Evolutionary conservation across 1,140 invertebrate species (phyloP).

Genomic region (Sycophila sp.): DNA sequence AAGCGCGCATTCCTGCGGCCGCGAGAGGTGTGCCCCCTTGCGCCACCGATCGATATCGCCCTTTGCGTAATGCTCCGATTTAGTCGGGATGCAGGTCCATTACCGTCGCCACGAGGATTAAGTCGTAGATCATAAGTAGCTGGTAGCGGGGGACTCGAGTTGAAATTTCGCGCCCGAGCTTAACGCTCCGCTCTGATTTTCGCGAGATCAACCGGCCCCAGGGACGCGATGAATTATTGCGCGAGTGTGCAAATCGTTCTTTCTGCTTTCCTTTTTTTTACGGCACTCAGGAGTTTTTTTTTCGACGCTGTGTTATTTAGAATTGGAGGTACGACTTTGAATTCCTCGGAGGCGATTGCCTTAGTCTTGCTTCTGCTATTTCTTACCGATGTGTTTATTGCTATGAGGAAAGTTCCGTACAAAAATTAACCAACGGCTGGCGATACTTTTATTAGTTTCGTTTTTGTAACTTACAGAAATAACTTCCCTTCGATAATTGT

Average conservation of each 20-base stretch:
- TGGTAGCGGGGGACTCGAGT: not conserved
- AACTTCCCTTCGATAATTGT: no score
- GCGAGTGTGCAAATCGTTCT: not conserved
- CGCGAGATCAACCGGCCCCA: not conserved
- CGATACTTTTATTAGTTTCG: no score
- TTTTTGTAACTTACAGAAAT: no score
- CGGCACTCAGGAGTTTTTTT: no score
- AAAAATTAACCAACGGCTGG: no score
- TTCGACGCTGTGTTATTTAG: no score
- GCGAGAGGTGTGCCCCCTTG: constrained; percentile 23
- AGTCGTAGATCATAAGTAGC: constrained; percentile 54
- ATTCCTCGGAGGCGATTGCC: no score
- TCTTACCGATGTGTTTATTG: no score
- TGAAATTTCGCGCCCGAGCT: not conserved
- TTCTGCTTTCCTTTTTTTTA: no score
- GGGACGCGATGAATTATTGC: constrained; percentile 8
- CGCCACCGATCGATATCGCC: constrained; percentile 50
- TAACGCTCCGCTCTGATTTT: constrained; percentile 5
- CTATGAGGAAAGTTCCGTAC: no score
- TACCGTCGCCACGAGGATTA: constrained; percentile 51
- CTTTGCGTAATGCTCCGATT: constrained; percentile 52
- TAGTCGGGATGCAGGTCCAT: constrained; percentile 34
- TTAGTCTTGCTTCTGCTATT: no score
- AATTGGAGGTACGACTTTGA: no score
- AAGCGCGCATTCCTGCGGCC: constrained; percentile 15